These are phyloP conservation scores for Nasonia giraulti DNA, from an alignment of 1,140 invertebrate genomes.

Conservation along the genomic window DNA sequence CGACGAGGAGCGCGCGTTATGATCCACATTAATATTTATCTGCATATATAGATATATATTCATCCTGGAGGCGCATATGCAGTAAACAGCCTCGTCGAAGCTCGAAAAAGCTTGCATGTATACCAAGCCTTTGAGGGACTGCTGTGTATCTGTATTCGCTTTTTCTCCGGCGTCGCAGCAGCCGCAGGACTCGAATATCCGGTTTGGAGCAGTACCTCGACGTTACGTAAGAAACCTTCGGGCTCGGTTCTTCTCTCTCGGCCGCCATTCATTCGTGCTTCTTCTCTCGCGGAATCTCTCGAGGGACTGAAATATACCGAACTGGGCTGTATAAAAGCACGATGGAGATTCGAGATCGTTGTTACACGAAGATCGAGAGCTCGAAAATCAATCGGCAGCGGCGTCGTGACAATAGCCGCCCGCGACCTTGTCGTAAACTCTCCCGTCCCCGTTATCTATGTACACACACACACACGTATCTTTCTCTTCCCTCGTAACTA, in stretches of 20 bases:
- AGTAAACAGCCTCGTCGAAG: too few species aligned
- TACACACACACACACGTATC: background rate
- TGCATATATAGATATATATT: too few species aligned
- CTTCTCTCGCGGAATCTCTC: background rate
- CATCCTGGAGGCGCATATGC: too few species aligned
- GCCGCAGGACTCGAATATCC: constrained; percentile 64
- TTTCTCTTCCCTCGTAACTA: background rate
- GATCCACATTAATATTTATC: too few species aligned
- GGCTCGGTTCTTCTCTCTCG: background rate
- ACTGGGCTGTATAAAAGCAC: background rate
- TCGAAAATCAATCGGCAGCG: too few species aligned
- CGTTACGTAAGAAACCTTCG: constrained; percentile 60
- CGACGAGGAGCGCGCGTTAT: too few species aligned
- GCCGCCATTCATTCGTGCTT: background rate
- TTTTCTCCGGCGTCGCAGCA: constrained; percentile 24
- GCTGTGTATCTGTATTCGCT: constrained; percentile 9
- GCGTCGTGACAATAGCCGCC: constrained; percentile 9
- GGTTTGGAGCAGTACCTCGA: constrained; percentile 58
- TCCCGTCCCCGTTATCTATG: background rate
- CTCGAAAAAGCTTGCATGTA: background rate
- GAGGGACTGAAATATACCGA: too few species aligned
- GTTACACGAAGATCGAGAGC: background rate
- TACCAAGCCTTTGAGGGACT: background rate
- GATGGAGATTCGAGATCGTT: background rate
- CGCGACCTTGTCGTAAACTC: constrained; percentile 12